Evolutionary conservation across 2,797 vertebrate species (phyloP), one percentile per base, ranked within the genome.

Genomic region (Poeciliopsis infans): DNA sequence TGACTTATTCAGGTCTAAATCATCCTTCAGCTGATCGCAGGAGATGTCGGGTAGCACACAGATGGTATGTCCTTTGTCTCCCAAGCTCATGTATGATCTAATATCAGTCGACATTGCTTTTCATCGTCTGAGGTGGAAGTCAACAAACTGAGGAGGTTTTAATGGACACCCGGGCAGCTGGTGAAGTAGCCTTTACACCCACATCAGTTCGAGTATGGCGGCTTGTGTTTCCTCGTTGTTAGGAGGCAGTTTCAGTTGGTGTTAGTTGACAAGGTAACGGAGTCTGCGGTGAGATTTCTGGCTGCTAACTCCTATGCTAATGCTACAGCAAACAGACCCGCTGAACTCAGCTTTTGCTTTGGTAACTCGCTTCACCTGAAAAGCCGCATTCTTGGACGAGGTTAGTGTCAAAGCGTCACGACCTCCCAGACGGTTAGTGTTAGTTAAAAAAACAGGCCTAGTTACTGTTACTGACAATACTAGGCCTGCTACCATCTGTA

Each of bases 1-100:
- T 12, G 95, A 96, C 76, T 91, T 95, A 61, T 94, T 96, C 13
- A 95, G 83, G 75, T 91, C 86, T 55, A 94, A 93, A 31, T 93
- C 75, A 18, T 86, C 83, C 2, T 91, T 91, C 81, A 85, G 57
- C 20, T 72, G 2, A 36, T 77, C 84, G 8, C 74, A 73, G 23
- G 76, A 61, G 53, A 86, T 72, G 69, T 87, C 82, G 7, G 86
- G 83, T 57, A 90, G 78, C 57, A 79, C 90, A 80, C 91, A 94
- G 31, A 95, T 88, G 8, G 90, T 91, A 49, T 89, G 89, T 70
- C 91, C 85, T 81, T 90, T 90, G 25, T 66, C 51, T 59, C 75
- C 75, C 33, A 11, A 10, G 75, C 66, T 57, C 13, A 74, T 80
- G 47, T 79, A 79, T 49, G 57, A n/a, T 68, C 25, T 47, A 75